phyloP scores from a whole-genome alignment of 2,797 vertebrate species.

The Crocodylus rhombifer region DNA sequence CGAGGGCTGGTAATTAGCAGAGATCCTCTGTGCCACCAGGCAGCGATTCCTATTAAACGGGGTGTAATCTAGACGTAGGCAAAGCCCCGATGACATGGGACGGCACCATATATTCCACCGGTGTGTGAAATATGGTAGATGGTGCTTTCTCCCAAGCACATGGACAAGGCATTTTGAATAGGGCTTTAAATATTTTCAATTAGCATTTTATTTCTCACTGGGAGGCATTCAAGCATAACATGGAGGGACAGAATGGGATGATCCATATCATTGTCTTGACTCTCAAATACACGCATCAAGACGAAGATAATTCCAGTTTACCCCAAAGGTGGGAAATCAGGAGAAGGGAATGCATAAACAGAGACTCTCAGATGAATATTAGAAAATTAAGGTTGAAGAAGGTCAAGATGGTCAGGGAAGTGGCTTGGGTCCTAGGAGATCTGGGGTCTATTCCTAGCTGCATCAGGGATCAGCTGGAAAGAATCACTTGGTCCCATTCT shows the following conservation, averaged over 20 bases:
- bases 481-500: too few species aligned
- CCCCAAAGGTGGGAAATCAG: accelerated
- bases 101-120: not conserved
- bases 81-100: conserved; percentile 22
- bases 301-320: not conserved
- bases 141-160: not conserved
- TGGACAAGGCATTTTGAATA: not conserved
- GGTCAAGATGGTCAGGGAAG: not conserved
- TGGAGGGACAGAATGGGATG: not conserved
- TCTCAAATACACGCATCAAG: accelerated
- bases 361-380: not conserved
- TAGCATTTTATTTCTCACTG: not conserved
- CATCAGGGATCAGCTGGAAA: not conserved
- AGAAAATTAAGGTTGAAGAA: not conserved
- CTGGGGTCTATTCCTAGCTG: not conserved
- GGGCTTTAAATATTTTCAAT: conserved; percentile 57
- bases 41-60: conserved; percentile 29
- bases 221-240: accelerated
- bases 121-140: not conserved
- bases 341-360: not conserved
- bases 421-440: not conserved
- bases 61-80: not conserved
- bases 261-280: not conserved
- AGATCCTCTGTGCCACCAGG: not conserved
- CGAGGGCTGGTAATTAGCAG: conserved; percentile 30